phyloP scores from a whole-genome alignment of 1,140 invertebrate species.

The Bombus cullumanus region DNA sequence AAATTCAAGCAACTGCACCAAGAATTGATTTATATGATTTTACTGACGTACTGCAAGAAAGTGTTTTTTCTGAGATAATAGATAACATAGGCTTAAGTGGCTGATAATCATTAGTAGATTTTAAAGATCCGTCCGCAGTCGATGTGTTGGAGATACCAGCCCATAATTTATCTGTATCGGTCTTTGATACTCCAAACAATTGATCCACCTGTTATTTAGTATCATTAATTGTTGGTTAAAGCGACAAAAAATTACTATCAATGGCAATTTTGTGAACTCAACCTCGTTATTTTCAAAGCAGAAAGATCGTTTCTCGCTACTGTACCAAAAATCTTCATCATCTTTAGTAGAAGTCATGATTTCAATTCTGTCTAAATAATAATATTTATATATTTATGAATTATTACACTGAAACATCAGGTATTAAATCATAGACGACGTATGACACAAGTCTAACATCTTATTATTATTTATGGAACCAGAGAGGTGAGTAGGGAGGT shows the following conservation, averaged over 20 bases:
- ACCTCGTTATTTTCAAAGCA: conserved; percentile 77
- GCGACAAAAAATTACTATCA: neutral
- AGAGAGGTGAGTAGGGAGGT: no score
- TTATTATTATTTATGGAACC: neutral
- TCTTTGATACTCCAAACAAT: conserved; percentile 75
- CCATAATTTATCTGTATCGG: conserved; percentile 73
- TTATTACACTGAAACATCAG: neutral
- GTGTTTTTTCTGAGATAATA: conserved; percentile 78
- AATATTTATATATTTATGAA: neutral
- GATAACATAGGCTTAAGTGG: conserved; percentile 76
- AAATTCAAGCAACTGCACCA: neutral
- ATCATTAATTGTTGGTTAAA: neutral
- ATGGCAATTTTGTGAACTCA: conserved; percentile 34
- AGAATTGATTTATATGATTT: conserved; percentile 8
- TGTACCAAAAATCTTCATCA: conserved; percentile 77
- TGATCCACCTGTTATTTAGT: conserved; percentile 66
- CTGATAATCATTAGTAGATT: conserved; percentile 68
- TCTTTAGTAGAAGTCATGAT: conserved; percentile 68
- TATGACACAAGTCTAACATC: neutral
- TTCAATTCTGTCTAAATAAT: neutral
- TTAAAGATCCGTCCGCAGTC: conserved; percentile 68
- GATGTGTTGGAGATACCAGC: conserved; percentile 73
- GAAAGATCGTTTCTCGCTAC: conserved; percentile 74
- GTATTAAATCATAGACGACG: neutral
- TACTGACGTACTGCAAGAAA: conserved; percentile 76